These are phyloP conservation scores for Clivina fossor DNA, from an alignment of 2,888 invertebrate species.

Conservation along the genomic window DNA sequence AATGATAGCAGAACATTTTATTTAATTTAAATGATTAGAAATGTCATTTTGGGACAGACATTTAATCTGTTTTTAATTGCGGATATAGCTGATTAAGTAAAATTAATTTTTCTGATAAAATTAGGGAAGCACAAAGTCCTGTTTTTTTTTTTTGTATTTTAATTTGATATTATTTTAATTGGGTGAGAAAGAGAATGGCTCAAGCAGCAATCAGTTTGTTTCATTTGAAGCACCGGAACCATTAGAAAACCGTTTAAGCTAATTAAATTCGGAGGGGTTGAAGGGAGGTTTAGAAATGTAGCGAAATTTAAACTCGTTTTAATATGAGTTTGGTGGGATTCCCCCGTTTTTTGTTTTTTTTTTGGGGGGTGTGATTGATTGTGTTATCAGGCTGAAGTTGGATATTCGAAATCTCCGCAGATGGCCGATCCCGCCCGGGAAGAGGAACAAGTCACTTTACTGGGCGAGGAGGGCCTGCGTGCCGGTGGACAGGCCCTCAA, in stretches of 20 bases:
- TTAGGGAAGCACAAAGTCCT: too few species aligned
- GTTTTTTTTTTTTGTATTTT: neutral
- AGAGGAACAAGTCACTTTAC: slow-evolving; percentile 93
- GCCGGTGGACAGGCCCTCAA: slow-evolving; percentile 96
- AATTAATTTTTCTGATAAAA: too few species aligned
- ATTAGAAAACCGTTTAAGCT: slow-evolving; percentile 27
- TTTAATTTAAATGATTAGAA: too few species aligned
- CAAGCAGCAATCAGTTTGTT: neutral
- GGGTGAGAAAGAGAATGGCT: slow-evolving; percentile 4
- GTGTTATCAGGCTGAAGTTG: slow-evolving; percentile 71
- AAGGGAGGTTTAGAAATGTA: too few species aligned
- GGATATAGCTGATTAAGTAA: too few species aligned
- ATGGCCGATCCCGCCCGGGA: slow-evolving; percentile 96
- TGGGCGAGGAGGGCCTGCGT: slow-evolving; percentile 94
- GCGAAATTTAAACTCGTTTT: too few species aligned
- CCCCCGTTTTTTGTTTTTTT: neutral
- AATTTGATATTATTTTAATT: neutral
- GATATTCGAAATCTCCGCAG: slow-evolving; percentile 67
- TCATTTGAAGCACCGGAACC: too few species aligned
- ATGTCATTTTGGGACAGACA: too few species aligned
- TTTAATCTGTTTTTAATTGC: too few species aligned
- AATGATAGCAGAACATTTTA: too few species aligned
- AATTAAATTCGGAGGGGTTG: too few species aligned
- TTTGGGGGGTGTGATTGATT: slow-evolving; percentile 54
- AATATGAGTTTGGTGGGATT: too few species aligned